A percentile compares a stretch with the other conserved stretches of the same genome.
Conservation (phyloP, 2,113 vertebrate genomes). For the Ranitomeya variabilis region DNA sequence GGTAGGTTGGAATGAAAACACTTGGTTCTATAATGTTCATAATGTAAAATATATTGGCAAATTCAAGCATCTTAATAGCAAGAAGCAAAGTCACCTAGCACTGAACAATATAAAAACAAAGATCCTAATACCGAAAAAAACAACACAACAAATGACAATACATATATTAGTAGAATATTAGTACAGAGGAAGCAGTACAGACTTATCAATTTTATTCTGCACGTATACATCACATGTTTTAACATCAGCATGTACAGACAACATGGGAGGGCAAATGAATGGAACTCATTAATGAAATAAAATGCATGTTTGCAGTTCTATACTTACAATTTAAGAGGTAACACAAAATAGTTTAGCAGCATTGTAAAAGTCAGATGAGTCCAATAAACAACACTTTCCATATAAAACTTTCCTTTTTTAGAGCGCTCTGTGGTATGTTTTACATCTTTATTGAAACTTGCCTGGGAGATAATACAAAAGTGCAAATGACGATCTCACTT, state of each 20-base stretch:
- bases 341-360: slow-evolving; percentile 4
- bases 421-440: slow-evolving; percentile 58
- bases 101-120: no score
- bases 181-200: background rate
- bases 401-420: slow-evolving; percentile 52
- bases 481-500: slow-evolving; percentile 67
- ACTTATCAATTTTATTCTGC: background rate
- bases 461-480: slow-evolving; percentile 63
- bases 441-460: slow-evolving; percentile 62
- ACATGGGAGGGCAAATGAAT: background rate
- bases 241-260: background rate
- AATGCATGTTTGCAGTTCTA: background rate
- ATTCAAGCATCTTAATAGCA: no score
- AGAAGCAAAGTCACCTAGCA: no score
- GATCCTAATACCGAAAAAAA: no score
- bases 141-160: background rate
- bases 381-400: slow-evolving; percentile 50
- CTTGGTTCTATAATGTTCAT: no score
- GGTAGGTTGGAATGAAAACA: no score
- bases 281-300: background rate
- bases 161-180: background rate
- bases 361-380: slow-evolving; percentile 50
- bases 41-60: no score
- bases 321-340: background rate
- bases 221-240: background rate